Base-by-base conservation (phyloP, 2,888 invertebrate genomes). In the Sinelater perroti region DNA sequence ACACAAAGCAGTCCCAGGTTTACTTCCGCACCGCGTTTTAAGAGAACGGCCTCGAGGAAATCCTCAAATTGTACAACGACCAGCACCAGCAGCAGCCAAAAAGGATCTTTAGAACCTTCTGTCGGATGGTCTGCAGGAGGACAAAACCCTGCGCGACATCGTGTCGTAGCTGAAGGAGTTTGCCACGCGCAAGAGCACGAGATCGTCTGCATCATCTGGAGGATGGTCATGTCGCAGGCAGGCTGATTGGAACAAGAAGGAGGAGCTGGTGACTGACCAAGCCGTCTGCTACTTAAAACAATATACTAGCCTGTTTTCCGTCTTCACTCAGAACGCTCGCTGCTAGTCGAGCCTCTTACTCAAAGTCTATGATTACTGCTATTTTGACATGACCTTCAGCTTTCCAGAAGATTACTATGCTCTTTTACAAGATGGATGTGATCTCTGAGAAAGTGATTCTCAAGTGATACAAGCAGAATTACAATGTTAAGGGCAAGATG, bases 161-260 rank as follows among this genome's bases (percentile, higher is more conserved):
- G 89, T 93, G 67, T 82, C 86, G 63, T 92, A 94, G 78, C 86
- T 95, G 64, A 88, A 90, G 70, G 96, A 97, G 75, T 89, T 92
- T 82, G 90, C 93, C 68, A 80, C 81, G 70, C 90, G 90, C 77
- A 87, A 90, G 97, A 97, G 79, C 91, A 94, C 76, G 97, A 97
- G 81, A 88, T 68, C 26, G 76, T 77, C 28, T 78, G 77, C 65
- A 79, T 79, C 59, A 74, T 96, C 72, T 97, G 97, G 97, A 89
- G 87, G 67, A 93, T 94, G 65, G 88, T 97, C 70, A 97, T 97
- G 97, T 88, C 90, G 49, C 89, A 93, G 72, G 49, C 89, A 93
- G 72, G 93, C 94, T 58, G 97, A 97, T 80, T 97, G 97, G 97
- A 97, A 96, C 81, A 97, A 97, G 81, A 97, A 97, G 77, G 97